Conservation (phyloP, 2,888 invertebrate genomes). For the Oeneis ivallda region DNA sequence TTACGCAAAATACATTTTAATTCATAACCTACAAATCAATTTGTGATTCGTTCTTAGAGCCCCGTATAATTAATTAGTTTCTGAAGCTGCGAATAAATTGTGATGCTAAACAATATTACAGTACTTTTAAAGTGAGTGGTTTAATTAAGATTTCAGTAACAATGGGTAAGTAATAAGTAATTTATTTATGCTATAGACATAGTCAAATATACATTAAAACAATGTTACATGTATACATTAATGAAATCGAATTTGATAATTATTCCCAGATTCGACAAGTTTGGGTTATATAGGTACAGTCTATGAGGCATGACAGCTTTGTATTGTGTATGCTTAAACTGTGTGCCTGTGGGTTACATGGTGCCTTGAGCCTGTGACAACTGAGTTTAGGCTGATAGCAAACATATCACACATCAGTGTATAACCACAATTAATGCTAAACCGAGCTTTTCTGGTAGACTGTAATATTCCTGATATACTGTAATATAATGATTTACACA, state of each 20-base stretch:
- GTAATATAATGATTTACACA: no score
- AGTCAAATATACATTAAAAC: background rate
- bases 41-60: background rate
- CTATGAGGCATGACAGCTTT: no score
- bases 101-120: background rate
- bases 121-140: constrained; percentile 8
- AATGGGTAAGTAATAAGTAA: constrained; percentile 6
- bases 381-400: no score
- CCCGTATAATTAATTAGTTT: background rate
- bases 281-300: background rate
- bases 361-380: no score
- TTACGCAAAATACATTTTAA: background rate
- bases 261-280: no score
- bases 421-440: no score
- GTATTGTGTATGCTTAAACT: no score
- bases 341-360: no score
- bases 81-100: background rate
- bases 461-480: no score
- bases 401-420: no score
- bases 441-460: no score
- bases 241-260: background rate
- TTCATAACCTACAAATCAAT: background rate
- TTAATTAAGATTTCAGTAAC: background rate
- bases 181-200: background rate
- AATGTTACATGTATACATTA: background rate